Evolutionary conservation across 2,888 invertebrate genomes (phyloP).

Genomic region (Synergus laeviventris): DNA sequence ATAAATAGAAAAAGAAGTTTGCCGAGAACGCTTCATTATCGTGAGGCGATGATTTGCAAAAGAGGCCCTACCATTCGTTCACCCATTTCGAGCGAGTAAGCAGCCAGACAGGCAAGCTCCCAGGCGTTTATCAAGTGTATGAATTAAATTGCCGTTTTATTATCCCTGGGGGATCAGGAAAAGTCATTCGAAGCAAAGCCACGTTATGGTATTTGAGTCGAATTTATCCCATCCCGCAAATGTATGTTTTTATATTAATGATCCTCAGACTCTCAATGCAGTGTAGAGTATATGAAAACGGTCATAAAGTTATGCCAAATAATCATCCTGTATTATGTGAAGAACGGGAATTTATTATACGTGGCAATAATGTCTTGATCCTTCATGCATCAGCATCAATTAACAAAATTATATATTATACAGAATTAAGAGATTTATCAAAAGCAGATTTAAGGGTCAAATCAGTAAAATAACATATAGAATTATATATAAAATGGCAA

Average conservation of each 20-base stretch:
- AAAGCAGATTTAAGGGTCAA: no score
- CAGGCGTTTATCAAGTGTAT: slow-evolving; percentile 74
- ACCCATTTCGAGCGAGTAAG: slow-evolving; percentile 53
- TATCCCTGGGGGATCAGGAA: slow-evolving; percentile 66
- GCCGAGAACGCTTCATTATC: slow-evolving; percentile 58
- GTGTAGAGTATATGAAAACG: slow-evolving; percentile 19
- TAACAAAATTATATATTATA: no score
- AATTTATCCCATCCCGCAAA: slow-evolving; percentile 53
- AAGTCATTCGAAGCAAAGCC: slow-evolving; percentile 53
- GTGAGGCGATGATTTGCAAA: slow-evolving; percentile 72
- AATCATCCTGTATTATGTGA: neutral
- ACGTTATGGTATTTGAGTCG: slow-evolving; percentile 59
- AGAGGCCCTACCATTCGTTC: slow-evolving; percentile 69
- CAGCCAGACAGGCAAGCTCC: slow-evolving; percentile 50
- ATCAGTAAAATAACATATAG: no score
- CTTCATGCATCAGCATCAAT: no score
- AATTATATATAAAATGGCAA: no score
- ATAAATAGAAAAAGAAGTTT: slow-evolving; percentile 29
- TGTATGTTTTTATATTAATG: slow-evolving; percentile 19
- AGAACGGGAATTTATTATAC: neutral
- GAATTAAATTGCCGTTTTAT: slow-evolving; percentile 76
- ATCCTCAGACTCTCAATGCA: neutral
- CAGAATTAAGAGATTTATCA: no score
- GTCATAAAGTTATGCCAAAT: neutral
- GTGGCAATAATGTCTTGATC: neutral